Evolutionary conservation across 1,140 invertebrate genomes (phyloP).

Genomic region (Oedothorax gibbosus): DNA sequence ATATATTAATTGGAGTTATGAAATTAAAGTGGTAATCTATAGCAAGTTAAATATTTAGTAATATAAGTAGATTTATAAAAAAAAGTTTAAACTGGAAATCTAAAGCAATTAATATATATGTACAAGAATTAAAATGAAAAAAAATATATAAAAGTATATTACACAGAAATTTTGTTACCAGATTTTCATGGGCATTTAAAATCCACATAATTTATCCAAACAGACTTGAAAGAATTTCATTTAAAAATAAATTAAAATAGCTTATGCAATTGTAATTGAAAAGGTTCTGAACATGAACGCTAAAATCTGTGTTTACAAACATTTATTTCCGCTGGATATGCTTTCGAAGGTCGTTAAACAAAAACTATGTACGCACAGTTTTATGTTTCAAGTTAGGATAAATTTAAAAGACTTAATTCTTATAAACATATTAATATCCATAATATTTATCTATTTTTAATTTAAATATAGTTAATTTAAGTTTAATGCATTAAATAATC

Average conservation of each 20-base stretch:
- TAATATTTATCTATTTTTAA: too few species aligned
- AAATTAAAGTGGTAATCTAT: too few species aligned
- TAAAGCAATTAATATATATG: too few species aligned
- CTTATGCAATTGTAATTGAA: background rate
- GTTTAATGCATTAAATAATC: slow-evolving; percentile 15
- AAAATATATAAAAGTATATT: background rate
- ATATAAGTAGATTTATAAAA: too few species aligned
- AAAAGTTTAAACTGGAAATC: too few species aligned
- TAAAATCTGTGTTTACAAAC: background rate
- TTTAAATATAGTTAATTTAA: background rate
- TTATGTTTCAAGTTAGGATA: background rate
- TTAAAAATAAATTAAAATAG: background rate
- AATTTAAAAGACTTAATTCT: too few species aligned
- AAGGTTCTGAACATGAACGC: slow-evolving; percentile 10
- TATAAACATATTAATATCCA: too few species aligned
- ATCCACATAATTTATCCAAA: background rate
- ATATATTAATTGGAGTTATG: too few species aligned
- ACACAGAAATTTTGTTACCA: background rate
- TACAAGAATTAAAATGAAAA: too few species aligned
- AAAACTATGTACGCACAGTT: background rate
- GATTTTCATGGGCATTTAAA: background rate
- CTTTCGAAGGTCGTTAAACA: background rate
- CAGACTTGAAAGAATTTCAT: background rate
- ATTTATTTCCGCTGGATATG: background rate
- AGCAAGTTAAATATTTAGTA: too few species aligned